Evolutionary conservation across 2,797 vertebrate genomes (phyloP), one percentile per base, ranked within the genome.

Genomic region (Squalus acanthias): DNA sequence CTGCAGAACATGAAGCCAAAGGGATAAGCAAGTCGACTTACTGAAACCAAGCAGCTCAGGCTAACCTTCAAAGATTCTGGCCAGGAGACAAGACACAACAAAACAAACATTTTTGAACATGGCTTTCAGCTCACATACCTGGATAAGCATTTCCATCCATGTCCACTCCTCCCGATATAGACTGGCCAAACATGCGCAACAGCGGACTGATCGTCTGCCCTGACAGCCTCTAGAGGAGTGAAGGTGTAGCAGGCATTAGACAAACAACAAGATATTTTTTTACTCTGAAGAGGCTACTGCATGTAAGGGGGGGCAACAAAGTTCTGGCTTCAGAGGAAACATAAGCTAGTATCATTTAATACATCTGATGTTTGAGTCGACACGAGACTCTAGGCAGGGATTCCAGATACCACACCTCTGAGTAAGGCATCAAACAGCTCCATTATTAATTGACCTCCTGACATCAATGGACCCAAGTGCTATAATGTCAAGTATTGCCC

Each of bases 71-170:
- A 46, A 85, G 17, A 15, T 85, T 85, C 24, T 85, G 82, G 82
- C 46, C 22, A 96, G 53, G 39, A 96, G n/a, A 63, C 39, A 50
- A 15, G 24, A 39, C 12, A 63, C 10, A 89, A 63, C 12, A 20
- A 74, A 70, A 70, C 24, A 67, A 85, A 96, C 70, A 92, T 63
- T 91, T 50, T n/a, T 9, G n/a, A 69, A n/a, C 26, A 33, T 95
- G 13, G 46, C 94, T 95, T 74, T 53, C 63, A 67, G 8, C 6
- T 96, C 96, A 96, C 97, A 33, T 98, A 99, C 99, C 99, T 98
- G 98, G 97, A 96, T 99, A 99, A 96, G 98, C 98, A 87, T 99
- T 99, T 97, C 98, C 98, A 97, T 99, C 99, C 99, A 99, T 99
- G 97, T 99, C 99, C 76, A 99, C 97, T 96, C 98, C 98, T 96